A percentile compares a stretch with the other conserved stretches of the same genome.
These are phyloP conservation scores for Solenopsis fugax DNA, from an alignment of 1,140 invertebrate genomes.

Conservation along the genomic window DNA sequence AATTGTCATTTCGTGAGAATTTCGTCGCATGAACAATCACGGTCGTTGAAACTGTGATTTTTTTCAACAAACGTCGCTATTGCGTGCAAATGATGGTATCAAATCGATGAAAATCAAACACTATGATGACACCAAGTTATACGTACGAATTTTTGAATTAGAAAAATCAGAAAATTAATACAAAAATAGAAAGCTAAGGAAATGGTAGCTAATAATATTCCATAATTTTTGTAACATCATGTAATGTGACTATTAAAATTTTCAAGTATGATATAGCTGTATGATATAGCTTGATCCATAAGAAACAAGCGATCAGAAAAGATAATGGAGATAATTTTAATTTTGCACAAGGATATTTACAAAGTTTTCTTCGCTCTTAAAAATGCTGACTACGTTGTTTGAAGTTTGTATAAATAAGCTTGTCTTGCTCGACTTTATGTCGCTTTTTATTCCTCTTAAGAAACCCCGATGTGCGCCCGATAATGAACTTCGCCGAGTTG, in stretches of 20 bases:
- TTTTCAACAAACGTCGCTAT: constrained; percentile 8
- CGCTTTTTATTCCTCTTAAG: constrained; percentile 8
- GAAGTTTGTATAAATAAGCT: constrained; percentile 28
- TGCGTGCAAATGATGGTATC: neutral
- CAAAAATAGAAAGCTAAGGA: neutral
- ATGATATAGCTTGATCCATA: neutral
- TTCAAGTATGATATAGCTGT: neutral
- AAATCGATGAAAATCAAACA: neutral
- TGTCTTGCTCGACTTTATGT: neutral
- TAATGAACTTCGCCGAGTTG: constrained; percentile 43
- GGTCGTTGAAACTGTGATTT: constrained; percentile 6
- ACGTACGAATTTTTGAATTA: neutral
- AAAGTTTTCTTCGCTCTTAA: constrained; percentile 7
- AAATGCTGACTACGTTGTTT: constrained; percentile 18
- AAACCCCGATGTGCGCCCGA: neutral
- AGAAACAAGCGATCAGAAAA: neutral
- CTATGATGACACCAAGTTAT: neutral
- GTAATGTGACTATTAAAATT: neutral
- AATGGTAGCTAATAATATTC: neutral
- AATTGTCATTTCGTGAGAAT: constrained; percentile 29
- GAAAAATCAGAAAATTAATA: constrained; percentile 21
- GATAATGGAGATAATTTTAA: constrained; percentile 11
- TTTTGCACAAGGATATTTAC: neutral
- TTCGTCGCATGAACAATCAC: neutral
- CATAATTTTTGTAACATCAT: neutral